Conservation (phyloP, 2,888 invertebrate genomes). For the Rotaria socialis region DNA sequence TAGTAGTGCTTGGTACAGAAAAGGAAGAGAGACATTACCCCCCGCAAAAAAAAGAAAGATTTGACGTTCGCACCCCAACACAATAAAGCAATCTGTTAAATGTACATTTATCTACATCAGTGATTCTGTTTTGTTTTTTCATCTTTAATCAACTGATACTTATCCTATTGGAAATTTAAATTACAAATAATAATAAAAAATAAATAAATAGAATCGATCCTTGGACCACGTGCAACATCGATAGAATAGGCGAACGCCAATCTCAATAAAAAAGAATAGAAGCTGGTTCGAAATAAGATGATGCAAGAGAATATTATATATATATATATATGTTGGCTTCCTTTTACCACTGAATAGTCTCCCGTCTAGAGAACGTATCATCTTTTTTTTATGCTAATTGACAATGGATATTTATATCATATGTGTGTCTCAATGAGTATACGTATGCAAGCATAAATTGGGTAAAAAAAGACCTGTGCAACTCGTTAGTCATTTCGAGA, state of each 20-base stretch:
- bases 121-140: not conserved
- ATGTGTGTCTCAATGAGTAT: not conserved
- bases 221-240: not conserved
- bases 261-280: conserved; percentile 8
- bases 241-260: not conserved
- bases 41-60: not conserved
- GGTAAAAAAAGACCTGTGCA: not conserved
- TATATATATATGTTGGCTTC: not conserved
- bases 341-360: not conserved
- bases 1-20: not conserved
- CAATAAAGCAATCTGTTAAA: not conserved
- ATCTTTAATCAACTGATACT: not conserved
- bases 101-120: not conserved
- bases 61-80: not conserved
- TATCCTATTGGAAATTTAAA: too few species aligned
- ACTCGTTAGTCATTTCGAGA: conserved; percentile 5
- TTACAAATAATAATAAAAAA: not conserved
- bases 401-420: not conserved
- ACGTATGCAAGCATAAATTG: not conserved
- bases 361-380: conserved; percentile 16
- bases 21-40: not conserved
- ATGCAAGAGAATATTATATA: conserved; percentile 18
- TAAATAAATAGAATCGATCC: not conserved
- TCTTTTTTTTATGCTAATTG: conserved; percentile 29
- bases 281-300: not conserved